Evolutionary conservation across 2,113 vertebrate species (phyloP).

Genomic region (Lophotis ruficrista): DNA sequence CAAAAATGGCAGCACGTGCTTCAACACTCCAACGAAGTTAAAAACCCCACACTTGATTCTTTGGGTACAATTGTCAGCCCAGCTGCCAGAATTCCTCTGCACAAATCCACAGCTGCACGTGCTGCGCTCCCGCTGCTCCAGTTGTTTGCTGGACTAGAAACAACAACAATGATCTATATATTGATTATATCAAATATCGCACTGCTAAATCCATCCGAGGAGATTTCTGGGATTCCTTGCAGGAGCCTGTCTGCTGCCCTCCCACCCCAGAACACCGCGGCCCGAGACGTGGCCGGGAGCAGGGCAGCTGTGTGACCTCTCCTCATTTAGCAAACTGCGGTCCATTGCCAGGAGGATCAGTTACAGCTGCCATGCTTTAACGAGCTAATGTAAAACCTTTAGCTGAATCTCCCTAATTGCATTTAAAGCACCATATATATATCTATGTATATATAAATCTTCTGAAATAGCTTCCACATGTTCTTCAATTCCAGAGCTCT

Average conservation of each 20-base stretch:
- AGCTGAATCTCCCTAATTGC: not conserved
- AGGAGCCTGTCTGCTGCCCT: not conserved
- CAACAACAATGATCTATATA: not conserved
- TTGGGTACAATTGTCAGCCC: not conserved
- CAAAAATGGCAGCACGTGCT: not conserved
- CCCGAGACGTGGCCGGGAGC: not conserved
- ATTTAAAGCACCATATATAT: not conserved
- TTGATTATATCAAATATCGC: not conserved
- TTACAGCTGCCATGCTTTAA: not conserved
- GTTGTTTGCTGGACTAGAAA: not conserved
- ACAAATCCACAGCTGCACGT: not conserved
- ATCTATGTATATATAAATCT: not conserved
- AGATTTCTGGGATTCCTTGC: not conserved
- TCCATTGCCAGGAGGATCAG: not conserved
- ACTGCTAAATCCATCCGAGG: not conserved
- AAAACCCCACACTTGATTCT: not conserved
- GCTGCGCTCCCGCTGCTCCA: not conserved
- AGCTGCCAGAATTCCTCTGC: not conserved
- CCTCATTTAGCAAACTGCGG: not conserved
- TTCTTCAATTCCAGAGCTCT: not conserved
- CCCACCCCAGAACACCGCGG: not conserved
- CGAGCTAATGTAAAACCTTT: not conserved
- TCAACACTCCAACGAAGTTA: not conserved
- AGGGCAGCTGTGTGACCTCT: not conserved
- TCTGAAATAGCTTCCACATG: not conserved